Percentiles rank a stretch among this genome's conserved stretches.
Evolutionary conservation across 2,113 vertebrate species (phyloP).

Genomic region (Australoheros scitulus): DNA sequence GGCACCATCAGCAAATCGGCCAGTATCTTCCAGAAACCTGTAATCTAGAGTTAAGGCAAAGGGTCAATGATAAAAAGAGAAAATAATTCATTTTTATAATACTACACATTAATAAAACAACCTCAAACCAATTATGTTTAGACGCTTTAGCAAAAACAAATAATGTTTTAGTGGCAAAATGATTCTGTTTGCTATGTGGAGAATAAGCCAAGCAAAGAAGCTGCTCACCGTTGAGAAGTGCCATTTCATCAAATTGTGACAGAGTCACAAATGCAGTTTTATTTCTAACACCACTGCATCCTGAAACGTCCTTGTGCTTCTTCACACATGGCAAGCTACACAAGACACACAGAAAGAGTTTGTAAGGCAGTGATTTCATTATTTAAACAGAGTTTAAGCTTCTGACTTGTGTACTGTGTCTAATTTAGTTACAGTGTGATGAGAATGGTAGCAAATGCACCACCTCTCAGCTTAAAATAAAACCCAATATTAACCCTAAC

Average conservation of each 20-base stretch:
- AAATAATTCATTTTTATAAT: not conserved
- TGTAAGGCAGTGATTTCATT: not conserved
- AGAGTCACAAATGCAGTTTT: slow-evolving; percentile 88
- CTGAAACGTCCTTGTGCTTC: slow-evolving; percentile 86
- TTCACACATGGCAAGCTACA: slow-evolving; percentile 90
- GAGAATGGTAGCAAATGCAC: too few species aligned
- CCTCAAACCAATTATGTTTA: not conserved
- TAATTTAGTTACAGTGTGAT: not conserved
- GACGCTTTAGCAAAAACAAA: not conserved
- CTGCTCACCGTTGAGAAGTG: slow-evolving; percentile 90
- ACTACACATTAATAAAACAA: not conserved
- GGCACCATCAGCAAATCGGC: slow-evolving; percentile 86
- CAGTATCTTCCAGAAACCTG: slow-evolving; percentile 93
- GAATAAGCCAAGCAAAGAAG: not conserved
- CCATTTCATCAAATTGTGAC: slow-evolving; percentile 88
- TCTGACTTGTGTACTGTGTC: not conserved
- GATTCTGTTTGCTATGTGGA: not conserved
- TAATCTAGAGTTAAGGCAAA: slow-evolving; percentile 85
- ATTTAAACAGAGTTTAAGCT: not conserved
- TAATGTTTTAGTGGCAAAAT: not conserved
- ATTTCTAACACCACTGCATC: slow-evolving; percentile 89
- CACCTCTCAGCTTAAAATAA: too few species aligned
- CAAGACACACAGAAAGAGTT: slow-evolving; percentile 13
- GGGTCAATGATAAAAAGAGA: not conserved
- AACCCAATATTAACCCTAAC: too few species aligned